Percentiles rank a stretch among this genome's conserved stretches.
These are phyloP conservation scores for Oscheius sp. DNA, from an alignment of 2,888 invertebrate genomes.

Conservation along the genomic window DNA sequence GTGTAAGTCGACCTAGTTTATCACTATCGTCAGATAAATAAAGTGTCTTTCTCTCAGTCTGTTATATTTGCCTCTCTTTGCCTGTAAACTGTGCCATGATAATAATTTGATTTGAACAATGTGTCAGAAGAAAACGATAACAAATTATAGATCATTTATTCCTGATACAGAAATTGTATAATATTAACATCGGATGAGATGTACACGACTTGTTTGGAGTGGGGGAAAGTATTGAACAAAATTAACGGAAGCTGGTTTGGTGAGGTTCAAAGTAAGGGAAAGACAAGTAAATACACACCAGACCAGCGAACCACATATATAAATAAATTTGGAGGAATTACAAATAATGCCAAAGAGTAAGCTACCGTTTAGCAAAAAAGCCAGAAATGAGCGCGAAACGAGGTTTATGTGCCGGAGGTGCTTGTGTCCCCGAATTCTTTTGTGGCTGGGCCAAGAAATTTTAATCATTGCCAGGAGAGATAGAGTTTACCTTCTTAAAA, in stretches of 20 bases:
- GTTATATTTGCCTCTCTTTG: too few species aligned
- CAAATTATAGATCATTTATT: slow-evolving; percentile 7
- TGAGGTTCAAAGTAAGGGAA: background rate
- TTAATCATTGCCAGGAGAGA: slow-evolving; percentile 10
- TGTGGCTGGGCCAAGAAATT: background rate
- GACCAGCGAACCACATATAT: background rate
- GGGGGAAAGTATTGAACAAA: background rate
- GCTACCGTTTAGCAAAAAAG: slow-evolving; percentile 12
- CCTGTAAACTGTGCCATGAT: background rate
- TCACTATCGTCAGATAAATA: slow-evolving; percentile 48
- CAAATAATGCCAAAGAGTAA: slow-evolving; percentile 6
- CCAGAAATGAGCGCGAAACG: slow-evolving; percentile 9
- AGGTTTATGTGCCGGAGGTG: background rate
- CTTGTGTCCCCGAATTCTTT: too few species aligned
- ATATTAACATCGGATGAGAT: slow-evolving; percentile 4
- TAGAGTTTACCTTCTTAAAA: too few species aligned
- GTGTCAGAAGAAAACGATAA: background rate
- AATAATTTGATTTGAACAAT: background rate
- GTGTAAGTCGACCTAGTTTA: slow-evolving; percentile 41
- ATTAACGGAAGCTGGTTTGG: background rate
- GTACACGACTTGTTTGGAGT: slow-evolving; percentile 12
- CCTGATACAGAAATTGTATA: slow-evolving; percentile 11
- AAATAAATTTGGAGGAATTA: background rate
- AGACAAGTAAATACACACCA: background rate
- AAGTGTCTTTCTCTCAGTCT: background rate